Conservation (phyloP, 2,113 vertebrate species). For the Labeo catla region DNA sequence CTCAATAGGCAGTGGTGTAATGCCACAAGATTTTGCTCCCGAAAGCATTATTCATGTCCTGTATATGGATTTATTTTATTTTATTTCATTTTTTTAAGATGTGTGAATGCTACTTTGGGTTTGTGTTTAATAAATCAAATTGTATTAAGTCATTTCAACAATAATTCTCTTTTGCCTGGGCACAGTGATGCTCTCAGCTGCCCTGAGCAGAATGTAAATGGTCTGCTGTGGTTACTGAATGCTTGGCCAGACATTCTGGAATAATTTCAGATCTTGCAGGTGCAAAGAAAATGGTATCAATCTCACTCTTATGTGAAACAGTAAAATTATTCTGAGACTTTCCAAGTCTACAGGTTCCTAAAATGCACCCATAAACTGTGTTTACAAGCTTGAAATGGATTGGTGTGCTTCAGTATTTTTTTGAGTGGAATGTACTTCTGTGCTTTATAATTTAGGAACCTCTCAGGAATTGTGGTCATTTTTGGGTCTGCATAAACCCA, state of each 20-base stretch:
- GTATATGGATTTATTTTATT: not conserved
- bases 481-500: not conserved
- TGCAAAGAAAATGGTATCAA: constrained; percentile 63
- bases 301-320: constrained; percentile 13
- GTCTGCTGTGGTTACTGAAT: constrained; percentile 58
- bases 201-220: constrained; percentile 70
- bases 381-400: not conserved
- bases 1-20: not conserved
- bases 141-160: not conserved
- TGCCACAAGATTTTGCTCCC: not conserved
- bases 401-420: not conserved
- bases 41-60: not conserved
- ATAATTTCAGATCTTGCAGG: constrained; percentile 71
- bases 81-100: not conserved
- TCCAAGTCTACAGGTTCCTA: not conserved
- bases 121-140: not conserved
- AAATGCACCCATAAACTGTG: not conserved
- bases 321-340: not conserved
- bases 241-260: constrained; percentile 60
- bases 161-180: not conserved
- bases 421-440: not conserved
- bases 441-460: not conserved
- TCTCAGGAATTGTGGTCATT: not conserved
- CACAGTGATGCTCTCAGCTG: constrained; percentile 6
- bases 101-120: not conserved